Evolutionary conservation across 2,113 vertebrate species (phyloP).

Genomic region (Turdus rufiventris): DNA sequence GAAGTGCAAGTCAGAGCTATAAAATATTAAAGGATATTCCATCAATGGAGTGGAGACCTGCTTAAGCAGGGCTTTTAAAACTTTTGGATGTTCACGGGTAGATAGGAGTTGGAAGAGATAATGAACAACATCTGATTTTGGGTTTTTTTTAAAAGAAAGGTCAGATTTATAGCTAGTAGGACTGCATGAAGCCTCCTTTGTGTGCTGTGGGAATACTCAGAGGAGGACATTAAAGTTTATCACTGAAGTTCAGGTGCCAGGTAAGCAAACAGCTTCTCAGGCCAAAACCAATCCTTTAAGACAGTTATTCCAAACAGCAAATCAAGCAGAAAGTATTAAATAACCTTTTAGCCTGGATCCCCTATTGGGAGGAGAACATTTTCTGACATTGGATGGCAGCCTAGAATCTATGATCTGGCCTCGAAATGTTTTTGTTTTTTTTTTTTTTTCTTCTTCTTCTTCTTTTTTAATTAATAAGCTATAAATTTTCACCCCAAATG

Average conservation of each 20-base stretch:
- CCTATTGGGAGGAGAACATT: neutral
- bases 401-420: constrained; percentile 21
- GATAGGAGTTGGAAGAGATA: neutral
- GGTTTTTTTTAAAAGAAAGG: neutral
- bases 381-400: constrained; percentile 40
- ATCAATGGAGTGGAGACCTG: neutral
- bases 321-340: constrained; percentile 44
- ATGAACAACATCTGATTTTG: constrained; percentile 8
- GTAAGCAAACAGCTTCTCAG: constrained; percentile 52
- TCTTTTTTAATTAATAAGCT: constrained; percentile 20
- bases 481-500: constrained; percentile 11
- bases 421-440: neutral
- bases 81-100: neutral
- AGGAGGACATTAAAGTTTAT: constrained; percentile 46
- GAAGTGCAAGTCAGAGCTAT: constrained; percentile 61
- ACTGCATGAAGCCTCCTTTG: neutral
- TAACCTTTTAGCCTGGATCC: constrained; percentile 11
- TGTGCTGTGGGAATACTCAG: neutral
- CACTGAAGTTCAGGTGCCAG: constrained; percentile 45
- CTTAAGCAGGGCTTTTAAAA: constrained; percentile 33
- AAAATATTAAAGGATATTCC: constrained; percentile 58
- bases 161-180: neutral
- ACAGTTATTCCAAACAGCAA: constrained; percentile 26
- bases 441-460: neutral
- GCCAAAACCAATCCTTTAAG: constrained; percentile 42